Conservation (phyloP, 2,888 invertebrate genomes). For the Eledona agricola region DNA sequence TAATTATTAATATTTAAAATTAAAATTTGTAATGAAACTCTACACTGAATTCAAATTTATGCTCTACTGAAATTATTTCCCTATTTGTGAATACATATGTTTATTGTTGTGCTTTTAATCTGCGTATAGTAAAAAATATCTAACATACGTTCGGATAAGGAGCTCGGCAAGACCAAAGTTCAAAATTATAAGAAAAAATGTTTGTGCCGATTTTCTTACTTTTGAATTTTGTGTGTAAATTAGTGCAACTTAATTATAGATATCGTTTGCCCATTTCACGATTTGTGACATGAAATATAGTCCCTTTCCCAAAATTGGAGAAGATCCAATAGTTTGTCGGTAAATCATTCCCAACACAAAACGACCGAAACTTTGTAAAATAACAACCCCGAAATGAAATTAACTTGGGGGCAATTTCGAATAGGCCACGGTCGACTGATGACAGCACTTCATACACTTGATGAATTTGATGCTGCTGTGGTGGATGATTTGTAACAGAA, state of each 20-base stretch:
- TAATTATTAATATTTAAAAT: conserved; percentile 9
- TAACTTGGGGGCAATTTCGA: conserved; percentile 8
- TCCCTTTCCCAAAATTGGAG: conserved; percentile 12
- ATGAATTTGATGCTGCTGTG: conserved; percentile 13
- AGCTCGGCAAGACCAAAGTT: too few relatives aligned
- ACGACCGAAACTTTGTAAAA: conserved; percentile 13
- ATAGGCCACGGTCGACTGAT: conserved; percentile 5
- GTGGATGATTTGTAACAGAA: conserved; percentile 15
- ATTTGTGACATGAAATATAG: conserved; percentile 5
- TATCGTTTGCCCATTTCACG: conserved; percentile 7
- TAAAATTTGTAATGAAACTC: too few relatives aligned
- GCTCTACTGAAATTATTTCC: too few relatives aligned
- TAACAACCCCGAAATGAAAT: conserved; percentile 6
- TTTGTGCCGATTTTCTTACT: too few relatives aligned
- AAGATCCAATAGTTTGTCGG: conserved; percentile 7
- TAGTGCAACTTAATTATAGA: conserved; percentile 8
- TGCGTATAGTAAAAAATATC: too few relatives aligned
- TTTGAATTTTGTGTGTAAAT: too few relatives aligned
- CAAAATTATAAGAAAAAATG: too few relatives aligned
- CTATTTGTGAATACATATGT: too few relatives aligned
- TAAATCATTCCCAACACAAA: conserved; percentile 8
- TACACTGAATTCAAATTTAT: too few relatives aligned
- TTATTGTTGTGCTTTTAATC: too few relatives aligned
- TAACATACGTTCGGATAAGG: too few relatives aligned
- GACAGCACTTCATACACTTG: conserved; percentile 12